Evolutionary conservation across 2,113 vertebrate genomes (phyloP).

Genomic region (Stegastes partitus): DNA sequence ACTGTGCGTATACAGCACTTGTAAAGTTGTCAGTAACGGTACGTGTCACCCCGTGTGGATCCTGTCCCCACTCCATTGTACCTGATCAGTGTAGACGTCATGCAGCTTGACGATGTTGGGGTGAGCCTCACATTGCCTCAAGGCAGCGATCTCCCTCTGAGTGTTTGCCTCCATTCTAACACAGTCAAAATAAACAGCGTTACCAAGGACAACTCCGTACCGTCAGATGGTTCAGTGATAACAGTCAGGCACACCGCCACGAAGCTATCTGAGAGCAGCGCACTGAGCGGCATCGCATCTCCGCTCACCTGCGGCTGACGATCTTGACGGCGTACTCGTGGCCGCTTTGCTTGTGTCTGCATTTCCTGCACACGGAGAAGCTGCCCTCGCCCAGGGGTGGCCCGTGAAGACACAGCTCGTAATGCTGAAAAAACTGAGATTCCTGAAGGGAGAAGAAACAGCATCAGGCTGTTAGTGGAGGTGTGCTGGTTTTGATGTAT

Average conservation of each 20-base stretch:
- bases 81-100: conserved; percentile 92
- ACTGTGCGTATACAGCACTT: no score
- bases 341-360: conserved; percentile 88
- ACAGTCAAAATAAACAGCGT: conserved; percentile 12
- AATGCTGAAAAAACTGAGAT: conserved; percentile 92
- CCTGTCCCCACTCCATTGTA: conserved; percentile 56
- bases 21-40: background rate
- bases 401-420: conserved; percentile 90
- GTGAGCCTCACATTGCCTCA: conserved; percentile 90
- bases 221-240: background rate
- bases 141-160: conserved; percentile 91
- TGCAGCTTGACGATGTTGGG: conserved; percentile 91
- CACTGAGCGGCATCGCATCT: background rate
- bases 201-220: background rate
- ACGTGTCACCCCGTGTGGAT: background rate
- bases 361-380: conserved; percentile 92
- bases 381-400: conserved; percentile 91
- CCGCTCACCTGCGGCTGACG: conserved; percentile 89
- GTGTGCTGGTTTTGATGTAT: no score
- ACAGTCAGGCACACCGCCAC: background rate
- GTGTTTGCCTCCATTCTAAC: conserved; percentile 91
- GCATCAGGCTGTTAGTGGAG: background rate
- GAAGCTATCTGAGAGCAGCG: background rate
- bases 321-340: conserved; percentile 93
- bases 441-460: conserved; percentile 80